Base-by-base conservation (phyloP, 2,113 vertebrate genomes). In the Phyllostomus hastatus region DNA sequence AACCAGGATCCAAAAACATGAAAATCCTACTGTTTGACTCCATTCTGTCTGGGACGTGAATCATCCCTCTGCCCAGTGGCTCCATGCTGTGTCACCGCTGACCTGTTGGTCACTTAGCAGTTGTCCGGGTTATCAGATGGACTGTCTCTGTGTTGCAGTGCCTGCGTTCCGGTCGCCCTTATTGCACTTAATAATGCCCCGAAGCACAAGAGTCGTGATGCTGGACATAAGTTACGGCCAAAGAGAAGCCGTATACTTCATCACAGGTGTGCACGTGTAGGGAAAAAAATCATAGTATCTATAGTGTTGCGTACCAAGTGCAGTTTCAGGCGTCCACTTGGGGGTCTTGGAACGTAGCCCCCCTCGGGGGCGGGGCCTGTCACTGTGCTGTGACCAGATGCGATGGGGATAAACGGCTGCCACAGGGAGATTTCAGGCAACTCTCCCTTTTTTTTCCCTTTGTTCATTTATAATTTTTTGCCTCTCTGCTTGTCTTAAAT, bases 401-500 rank as follows among this genome's bases (percentile, higher is more conserved):
- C 14, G 52, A 75, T 7, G 43, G 82, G 46, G 87, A 64, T 57
- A 92, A 90, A 82, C 20, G 12, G 64, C 31, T 54, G 61, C 54
- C 50, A 31, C 38, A 1, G 35, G 61, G 75, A 92, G 70, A 75
- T 48, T 75, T 66, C 0, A 0, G 76, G 33, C 28, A n/a, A 70
- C 16, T 88, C 10, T 73, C 16, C n/a, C 11, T 94, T 59, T 0
- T 73, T 7, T 20, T 38, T 9, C 59, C 38, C 52, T 69, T 24
- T 48, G 31, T 80, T 67, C 82, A 43, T 75, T 28, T 88, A 28
- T 28, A 64, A 64, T 64, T 64, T 28, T 90, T 86, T 61, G 50
- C 61, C 80, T 86, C 43, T 66, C 50, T 83, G 73, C 66, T 85
- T 94, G 95, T 95, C 75, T 66, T 86, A 93, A 95, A 92, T 91